Conservation (phyloP, 2,888 invertebrate species). For the Chrysolina haemoptera region DNA sequence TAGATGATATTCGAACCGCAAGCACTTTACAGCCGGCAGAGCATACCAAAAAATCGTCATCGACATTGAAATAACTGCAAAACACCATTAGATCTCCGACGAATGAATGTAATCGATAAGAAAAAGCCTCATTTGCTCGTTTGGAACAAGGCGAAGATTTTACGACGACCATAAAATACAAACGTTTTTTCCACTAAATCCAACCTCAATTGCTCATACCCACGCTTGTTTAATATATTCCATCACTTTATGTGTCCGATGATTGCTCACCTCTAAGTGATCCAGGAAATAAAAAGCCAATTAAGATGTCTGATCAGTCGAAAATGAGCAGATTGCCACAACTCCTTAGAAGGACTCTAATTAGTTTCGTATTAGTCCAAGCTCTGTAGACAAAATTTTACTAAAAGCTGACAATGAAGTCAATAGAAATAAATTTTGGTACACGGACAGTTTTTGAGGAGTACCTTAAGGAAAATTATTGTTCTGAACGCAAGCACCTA, state of each 20-base stretch:
- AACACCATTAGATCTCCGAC: slow-evolving; percentile 7
- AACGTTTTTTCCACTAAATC: slow-evolving; percentile 8
- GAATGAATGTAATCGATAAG: slow-evolving; percentile 15
- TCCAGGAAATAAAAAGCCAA: slow-evolving; percentile 41
- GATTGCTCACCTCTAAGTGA: slow-evolving; percentile 34
- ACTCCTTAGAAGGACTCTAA: slow-evolving; percentile 14
- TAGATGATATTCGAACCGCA: neutral
- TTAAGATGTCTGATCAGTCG: slow-evolving; percentile 40
- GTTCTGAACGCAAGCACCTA: too few relatives aligned
- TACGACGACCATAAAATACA: slow-evolving; percentile 18
- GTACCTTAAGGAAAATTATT: too few relatives aligned
- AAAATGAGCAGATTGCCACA: slow-evolving; percentile 25
- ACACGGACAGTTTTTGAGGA: too few relatives aligned
- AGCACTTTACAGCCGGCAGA: neutral
- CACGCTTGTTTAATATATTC: slow-evolving; percentile 30
- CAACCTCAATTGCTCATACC: slow-evolving; percentile 26
- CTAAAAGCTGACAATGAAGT: too few relatives aligned
- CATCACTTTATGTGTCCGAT: slow-evolving; percentile 31
- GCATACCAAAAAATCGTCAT: neutral
- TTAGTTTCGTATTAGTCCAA: too few relatives aligned
- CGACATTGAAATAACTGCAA: slow-evolving; percentile 19
- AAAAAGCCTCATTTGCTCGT: slow-evolving; percentile 13
- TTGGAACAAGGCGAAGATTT: slow-evolving; percentile 20
- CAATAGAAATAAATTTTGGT: too few relatives aligned
- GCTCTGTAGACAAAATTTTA: too few relatives aligned